Evolutionary conservation across 2,113 vertebrate species (phyloP).

Genomic region (Micromys minutus): DNA sequence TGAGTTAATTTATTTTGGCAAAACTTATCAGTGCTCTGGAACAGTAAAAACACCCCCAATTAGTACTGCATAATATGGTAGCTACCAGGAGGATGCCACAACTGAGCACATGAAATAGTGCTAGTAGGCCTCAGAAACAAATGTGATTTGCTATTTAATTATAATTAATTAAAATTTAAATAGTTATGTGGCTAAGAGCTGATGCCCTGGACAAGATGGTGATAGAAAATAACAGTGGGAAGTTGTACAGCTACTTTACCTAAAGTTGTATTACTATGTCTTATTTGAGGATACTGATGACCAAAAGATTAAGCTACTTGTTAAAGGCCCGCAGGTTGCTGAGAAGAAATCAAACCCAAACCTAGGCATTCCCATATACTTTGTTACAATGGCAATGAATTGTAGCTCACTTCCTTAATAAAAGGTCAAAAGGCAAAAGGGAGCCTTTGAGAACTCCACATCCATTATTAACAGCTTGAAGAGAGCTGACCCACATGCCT

Average conservation of each 20-base stretch:
- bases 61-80: neutral
- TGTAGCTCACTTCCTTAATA: neutral
- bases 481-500: neutral
- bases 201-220: neutral
- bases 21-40: neutral
- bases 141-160: neutral
- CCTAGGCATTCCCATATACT: too few relatives aligned
- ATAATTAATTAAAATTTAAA: conserved; percentile 26
- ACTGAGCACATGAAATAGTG: neutral
- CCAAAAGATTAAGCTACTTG: neutral
- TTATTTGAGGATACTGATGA: neutral
- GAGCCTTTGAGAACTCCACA: neutral
- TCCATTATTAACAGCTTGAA: neutral
- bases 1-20: neutral
- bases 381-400: neutral
- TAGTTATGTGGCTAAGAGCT: neutral
- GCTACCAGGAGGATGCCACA: fast-evolving
- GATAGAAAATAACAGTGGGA: neutral
- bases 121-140: neutral
- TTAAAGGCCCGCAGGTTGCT: neutral
- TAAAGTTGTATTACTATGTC: neutral
- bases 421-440: neutral
- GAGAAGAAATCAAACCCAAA: neutral
- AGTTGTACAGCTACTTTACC: neutral
- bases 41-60: neutral